phyloP scores from a whole-genome alignment of 2,797 vertebrate species.

The Poeciliopsis turneri region DNA sequence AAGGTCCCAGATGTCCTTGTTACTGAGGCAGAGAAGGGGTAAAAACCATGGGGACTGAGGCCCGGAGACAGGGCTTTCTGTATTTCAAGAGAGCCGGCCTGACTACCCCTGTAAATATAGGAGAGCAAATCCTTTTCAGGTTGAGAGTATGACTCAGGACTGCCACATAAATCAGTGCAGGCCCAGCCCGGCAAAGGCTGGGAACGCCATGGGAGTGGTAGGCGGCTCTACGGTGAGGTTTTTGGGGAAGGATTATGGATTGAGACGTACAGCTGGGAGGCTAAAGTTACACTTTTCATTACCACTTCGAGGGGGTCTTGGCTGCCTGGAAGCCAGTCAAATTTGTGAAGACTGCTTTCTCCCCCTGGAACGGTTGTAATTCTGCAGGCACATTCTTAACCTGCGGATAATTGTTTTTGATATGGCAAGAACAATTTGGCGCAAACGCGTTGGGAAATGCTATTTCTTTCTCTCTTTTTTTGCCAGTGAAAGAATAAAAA shows the following conservation, averaged over 20 bases:
- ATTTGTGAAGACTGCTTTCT: constrained; percentile 76
- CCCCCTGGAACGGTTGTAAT: constrained; percentile 67
- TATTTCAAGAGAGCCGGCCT: constrained; percentile 65
- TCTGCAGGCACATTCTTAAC: constrained; percentile 73
- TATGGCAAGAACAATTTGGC: constrained; percentile 74
- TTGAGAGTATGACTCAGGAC: constrained; percentile 75
- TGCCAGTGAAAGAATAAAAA: constrained; percentile 67
- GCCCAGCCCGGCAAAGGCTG: constrained; percentile 78
- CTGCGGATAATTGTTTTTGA: constrained; percentile 80
- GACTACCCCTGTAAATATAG: constrained; percentile 74
- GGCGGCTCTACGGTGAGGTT: constrained; percentile 79
- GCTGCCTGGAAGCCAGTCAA: constrained; percentile 78
- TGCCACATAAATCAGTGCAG: constrained; percentile 78
- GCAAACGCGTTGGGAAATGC: constrained; percentile 64
- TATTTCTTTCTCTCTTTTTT: constrained; percentile 55
- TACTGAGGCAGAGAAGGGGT: constrained; percentile 46
- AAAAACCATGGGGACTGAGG: constrained; percentile 51
- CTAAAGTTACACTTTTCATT: constrained; percentile 88
- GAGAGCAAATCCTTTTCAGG: constrained; percentile 78
- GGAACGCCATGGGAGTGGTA: constrained; percentile 82
- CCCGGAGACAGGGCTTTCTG: constrained; percentile 55
- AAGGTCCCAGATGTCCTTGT: constrained; percentile 61
- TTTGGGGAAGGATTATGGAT: constrained; percentile 86
- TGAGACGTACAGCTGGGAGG: constrained; percentile 86
- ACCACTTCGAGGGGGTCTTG: constrained; percentile 83